Evolutionary conservation across 2,888 invertebrate species (phyloP).

Genomic region (Julus scanicus): DNA sequence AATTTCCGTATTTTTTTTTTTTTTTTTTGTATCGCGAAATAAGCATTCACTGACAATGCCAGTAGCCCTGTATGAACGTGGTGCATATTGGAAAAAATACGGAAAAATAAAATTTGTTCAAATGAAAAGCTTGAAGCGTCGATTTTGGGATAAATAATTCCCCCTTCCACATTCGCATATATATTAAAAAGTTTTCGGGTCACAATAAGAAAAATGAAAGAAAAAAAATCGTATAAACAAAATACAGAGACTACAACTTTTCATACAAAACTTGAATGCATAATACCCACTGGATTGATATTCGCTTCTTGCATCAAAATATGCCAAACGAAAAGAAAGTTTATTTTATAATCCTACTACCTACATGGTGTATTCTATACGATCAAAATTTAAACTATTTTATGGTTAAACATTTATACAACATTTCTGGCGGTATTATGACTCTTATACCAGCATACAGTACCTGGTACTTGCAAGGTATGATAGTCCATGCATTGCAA

Average conservation of each 20-base stretch:
- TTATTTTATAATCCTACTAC: not conserved
- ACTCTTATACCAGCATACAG: too few relatives aligned
- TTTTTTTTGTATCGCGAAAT: constrained; percentile 2
- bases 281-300: not conserved
- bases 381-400: not conserved
- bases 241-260: not conserved
- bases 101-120: constrained; percentile 35
- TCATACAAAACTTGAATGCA: not conserved
- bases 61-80: not conserved
- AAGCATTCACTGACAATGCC: constrained; percentile 7
- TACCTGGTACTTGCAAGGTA: too few relatives aligned
- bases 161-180: constrained; percentile 49
- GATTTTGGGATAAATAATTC: constrained; percentile 39
- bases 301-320: not conserved
- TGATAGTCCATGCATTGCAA: too few relatives aligned
- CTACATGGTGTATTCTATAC: not conserved
- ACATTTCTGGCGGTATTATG: too few relatives aligned
- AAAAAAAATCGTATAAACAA: constrained; percentile 14
- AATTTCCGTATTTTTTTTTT: constrained; percentile 35
- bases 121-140: constrained; percentile 39
- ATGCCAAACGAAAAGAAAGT: not conserved
- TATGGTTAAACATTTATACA: too few relatives aligned
- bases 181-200: constrained; percentile 41
- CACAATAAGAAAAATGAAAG: constrained; percentile 17
- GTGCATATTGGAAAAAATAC: not conserved